Evolutionary conservation across 1,140 invertebrate species (phyloP), one percentile per base, ranked within the genome.

Genomic region (Dendroctonus valens): DNA sequence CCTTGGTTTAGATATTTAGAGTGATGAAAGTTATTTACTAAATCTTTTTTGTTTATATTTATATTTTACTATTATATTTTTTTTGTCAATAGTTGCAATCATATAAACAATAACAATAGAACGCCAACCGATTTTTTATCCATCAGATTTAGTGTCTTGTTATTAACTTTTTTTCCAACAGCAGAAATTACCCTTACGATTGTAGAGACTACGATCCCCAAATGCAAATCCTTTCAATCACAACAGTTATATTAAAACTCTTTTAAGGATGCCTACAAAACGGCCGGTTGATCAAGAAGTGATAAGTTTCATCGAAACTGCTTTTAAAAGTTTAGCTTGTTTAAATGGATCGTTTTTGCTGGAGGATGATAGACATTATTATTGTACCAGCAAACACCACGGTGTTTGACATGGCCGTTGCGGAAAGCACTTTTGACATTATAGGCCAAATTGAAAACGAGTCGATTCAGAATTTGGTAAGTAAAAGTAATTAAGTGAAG

Each of bases 321-420:
- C 93, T 8, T 96, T 97, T 75, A 88, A 88, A 65, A 93, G 90
- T 72, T 81, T 90, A 66, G 83, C 91, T 8, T 96, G 93, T 80
- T 79, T 96, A 11, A 97, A 97, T 82, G 91, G 83, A 9, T 97
- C 94, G 2, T 97, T 97, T 80, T 80, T 97, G 48, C 65, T 86
- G 38, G 59, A 78, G 0, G 82, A 88, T 73, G 85, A 89, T 58
- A 79, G 78, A 11, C 89, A 92, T 76, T 91, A 86, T 73, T 85
- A 86, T 61, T 93, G 91, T 75, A 89, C 87, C 26, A 86, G 83
- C 26, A 88, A 86, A 69, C 86, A 92, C 74, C 88, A 89, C 73
- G 93, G 93, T 0, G 78, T 97, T 44, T 3, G 86, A 96, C 79
- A 77, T 95, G 2, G 78, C 83, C 6, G 71, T 79, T 58, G 91